Percentiles rank a stretch among this genome's conserved stretches.
These are phyloP conservation scores for Drosophila rellima DNA, from an alignment of 2,888 invertebrate genomes.

Conservation along the genomic window DNA sequence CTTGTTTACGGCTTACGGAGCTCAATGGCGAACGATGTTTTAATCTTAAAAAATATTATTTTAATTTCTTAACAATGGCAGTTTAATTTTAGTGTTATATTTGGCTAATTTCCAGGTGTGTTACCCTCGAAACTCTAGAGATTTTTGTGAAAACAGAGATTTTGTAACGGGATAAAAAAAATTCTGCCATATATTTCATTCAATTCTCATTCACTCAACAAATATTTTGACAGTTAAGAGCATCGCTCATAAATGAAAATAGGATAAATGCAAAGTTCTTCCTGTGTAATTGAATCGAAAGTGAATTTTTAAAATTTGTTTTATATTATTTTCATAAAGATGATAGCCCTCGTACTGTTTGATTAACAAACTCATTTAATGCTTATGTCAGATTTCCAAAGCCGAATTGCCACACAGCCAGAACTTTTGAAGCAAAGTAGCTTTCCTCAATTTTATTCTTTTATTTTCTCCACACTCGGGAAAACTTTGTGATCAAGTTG, in stretches of 20 bases:
- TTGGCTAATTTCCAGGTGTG: background rate
- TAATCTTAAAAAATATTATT: background rate
- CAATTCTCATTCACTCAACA: too few species aligned
- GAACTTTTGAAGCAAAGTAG: slow-evolving; percentile 39
- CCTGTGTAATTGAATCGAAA: background rate
- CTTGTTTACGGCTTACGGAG: background rate
- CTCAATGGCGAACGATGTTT: background rate
- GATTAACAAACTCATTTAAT: slow-evolving; percentile 20
- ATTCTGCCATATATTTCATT: too few species aligned
- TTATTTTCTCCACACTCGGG: slow-evolving; percentile 10
- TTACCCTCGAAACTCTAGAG: background rate
- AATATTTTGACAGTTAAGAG: too few species aligned
- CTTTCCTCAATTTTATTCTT: background rate
- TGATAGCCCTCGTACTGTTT: slow-evolving; percentile 1
- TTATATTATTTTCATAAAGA: background rate
- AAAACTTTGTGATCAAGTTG: slow-evolving; percentile 42
- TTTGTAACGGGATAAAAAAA: too few species aligned
- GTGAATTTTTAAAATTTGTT: background rate
- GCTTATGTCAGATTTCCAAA: slow-evolving; percentile 29
- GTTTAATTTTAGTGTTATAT: background rate
- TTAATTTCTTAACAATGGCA: background rate
- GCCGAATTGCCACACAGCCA: slow-evolving; percentile 43
- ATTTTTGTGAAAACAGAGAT: background rate
- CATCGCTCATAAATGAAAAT: too few species aligned
- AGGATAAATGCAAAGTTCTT: background rate